Evolutionary conservation across 2,113 vertebrate species (phyloP).

Genomic region (Lontra canadensis): DNA sequence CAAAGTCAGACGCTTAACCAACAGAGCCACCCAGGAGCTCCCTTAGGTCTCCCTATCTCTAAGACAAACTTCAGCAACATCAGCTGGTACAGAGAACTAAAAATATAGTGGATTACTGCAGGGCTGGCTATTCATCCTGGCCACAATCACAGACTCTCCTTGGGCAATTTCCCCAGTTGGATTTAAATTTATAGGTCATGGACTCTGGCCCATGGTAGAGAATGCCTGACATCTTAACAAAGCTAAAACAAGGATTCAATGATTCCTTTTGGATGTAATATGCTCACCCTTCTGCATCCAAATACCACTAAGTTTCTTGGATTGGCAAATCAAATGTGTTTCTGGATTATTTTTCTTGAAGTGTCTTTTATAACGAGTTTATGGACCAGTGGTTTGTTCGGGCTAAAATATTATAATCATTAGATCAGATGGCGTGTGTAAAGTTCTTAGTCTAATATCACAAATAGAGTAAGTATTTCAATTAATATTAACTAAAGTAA

Average conservation of each 20-base stretch:
- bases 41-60: background rate
- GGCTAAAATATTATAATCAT: background rate
- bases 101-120: background rate
- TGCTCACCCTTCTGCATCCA: background rate
- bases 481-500: background rate
- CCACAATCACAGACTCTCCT: background rate
- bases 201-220: background rate
- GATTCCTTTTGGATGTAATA: background rate
- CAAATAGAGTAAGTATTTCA: background rate
- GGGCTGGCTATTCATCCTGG: too few relatives aligned
- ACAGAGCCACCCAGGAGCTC: background rate
- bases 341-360: slow-evolving; percentile 14
- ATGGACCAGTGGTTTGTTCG: background rate
- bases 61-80: background rate
- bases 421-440: background rate
- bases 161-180: background rate
- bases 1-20: background rate
- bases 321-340: background rate
- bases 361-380: background rate
- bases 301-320: background rate
- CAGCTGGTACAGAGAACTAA: background rate
- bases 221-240: background rate
- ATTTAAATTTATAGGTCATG: background rate
- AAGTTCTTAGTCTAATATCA: background rate
- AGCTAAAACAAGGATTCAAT: background rate